phyloP scores from a whole-genome alignment of 2,888 invertebrate species.

The Gandaritis pyraliata region DNA sequence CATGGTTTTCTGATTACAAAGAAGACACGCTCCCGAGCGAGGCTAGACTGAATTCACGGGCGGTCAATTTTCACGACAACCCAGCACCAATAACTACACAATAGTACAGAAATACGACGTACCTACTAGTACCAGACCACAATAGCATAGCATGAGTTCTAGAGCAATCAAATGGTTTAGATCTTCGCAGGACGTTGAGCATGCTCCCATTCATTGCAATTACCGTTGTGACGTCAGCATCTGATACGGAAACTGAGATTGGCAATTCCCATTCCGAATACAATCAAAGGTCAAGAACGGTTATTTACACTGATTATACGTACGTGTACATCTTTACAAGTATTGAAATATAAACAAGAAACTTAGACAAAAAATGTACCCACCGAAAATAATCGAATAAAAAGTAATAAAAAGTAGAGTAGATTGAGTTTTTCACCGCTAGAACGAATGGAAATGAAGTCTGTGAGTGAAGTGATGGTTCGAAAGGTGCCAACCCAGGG shows the following conservation, averaged over 20 bases:
- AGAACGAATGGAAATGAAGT: conserved; percentile 48
- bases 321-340: neutral
- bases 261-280: conserved; percentile 18
- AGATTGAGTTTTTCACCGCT: conserved; percentile 11
- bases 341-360: neutral
- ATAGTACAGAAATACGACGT: conserved; percentile 28
- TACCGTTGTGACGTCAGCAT: conserved; percentile 36
- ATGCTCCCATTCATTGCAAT: conserved; percentile 38
- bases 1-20: conserved; percentile 39
- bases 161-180: conserved; percentile 41
- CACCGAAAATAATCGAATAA: conserved; percentile 1
- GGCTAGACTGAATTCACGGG: conserved; percentile 35
- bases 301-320: conserved; percentile 15
- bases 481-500: conserved; percentile 59
- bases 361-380: neutral
- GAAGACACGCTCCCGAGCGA: conserved; percentile 31
- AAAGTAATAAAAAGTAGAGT: neutral
- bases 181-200: conserved; percentile 40
- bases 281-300: conserved; percentile 23
- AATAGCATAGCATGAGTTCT: conserved; percentile 29
- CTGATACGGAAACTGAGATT: conserved; percentile 33
- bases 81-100: conserved; percentile 35
- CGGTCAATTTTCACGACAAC: conserved; percentile 40
- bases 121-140: conserved; percentile 18
- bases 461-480: conserved; percentile 52